Evolutionary conservation across 2,888 invertebrate genomes (phyloP).

Genomic region (Amphipyra berbera): DNA sequence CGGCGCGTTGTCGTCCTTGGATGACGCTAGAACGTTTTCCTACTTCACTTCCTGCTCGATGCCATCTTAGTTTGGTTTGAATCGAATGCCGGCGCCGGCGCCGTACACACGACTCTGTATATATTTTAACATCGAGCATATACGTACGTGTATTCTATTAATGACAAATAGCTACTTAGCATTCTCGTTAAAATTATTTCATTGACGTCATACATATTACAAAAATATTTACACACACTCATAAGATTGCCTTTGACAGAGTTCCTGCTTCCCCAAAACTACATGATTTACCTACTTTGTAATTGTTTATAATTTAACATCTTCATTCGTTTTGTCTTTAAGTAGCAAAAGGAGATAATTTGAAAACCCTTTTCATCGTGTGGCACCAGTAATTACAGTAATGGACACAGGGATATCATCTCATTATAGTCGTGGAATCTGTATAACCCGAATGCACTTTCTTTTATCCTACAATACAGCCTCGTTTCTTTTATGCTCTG

Average conservation of each 20-base stretch:
- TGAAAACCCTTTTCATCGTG: neutral
- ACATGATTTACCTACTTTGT: neutral
- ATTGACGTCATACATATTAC: constrained; percentile 24
- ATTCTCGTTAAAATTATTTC: constrained; percentile 30
- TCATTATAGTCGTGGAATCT: constrained; percentile 71
- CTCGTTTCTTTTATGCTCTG: constrained; percentile 76
- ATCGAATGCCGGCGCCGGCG: constrained; percentile 62
- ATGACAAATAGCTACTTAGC: constrained; percentile 8
- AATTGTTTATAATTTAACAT: neutral
- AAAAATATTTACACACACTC: neutral
- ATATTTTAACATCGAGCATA: constrained; percentile 12
- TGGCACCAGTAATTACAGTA: constrained; percentile 72
- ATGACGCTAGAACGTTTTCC: constrained; percentile 86
- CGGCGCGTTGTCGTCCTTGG: constrained; percentile 81
- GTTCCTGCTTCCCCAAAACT: neutral
- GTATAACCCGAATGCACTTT: constrained; percentile 82
- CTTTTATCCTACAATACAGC: constrained; percentile 72
- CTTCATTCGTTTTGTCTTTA: constrained; percentile 1
- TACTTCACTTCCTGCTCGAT: constrained; percentile 87
- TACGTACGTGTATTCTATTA: constrained; percentile 15
- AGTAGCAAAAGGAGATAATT: constrained; percentile 1
- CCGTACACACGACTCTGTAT: constrained; percentile 49
- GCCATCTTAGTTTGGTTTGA: constrained; percentile 80
- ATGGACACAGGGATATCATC: constrained; percentile 70
- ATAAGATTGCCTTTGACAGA: neutral